Evolutionary conservation across 1,140 invertebrate genomes (phyloP), one percentile per base, ranked within the genome.

Genomic region (Calliopsis andreniformis): DNA sequence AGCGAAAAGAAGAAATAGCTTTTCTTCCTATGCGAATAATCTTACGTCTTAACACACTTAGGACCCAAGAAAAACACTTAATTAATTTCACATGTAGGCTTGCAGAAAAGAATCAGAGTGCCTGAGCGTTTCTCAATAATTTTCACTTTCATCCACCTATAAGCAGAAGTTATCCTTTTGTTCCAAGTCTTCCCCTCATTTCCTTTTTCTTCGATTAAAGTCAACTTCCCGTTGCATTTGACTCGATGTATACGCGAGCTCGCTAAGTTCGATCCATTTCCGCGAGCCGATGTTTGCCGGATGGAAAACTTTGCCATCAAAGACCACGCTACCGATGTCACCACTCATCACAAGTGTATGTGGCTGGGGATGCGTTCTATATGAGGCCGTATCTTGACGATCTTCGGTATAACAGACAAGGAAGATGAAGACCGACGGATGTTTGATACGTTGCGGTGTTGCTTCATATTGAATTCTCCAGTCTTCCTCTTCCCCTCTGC

Each of bases 361-460:
- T 47, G 55, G 43, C 71, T 69, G 51, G 55, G 82, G 80, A 80
- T 84, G 77, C 79, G 77, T 80, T 63, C 62, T 76, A 67, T 76
- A 83, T 58, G 58, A 62, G 42, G 10, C 4, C 73, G 66, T 32
- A 70, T 66, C 69, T 53, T 63, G 69, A 76, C 69, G 73, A 80
- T 84, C 83, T 64, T 85, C 81, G 58, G 63, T 51, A 59, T 56
- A 76, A 68, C 73, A 80, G 82, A 75, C 68, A 80, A 82, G 78
- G 78, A 83, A 82, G 78, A 87, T 82, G 87, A 89, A 85, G 81
- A 87, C 84, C 85, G 83, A 88, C 86, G 87, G 87, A 87, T 89
- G 88, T 89, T 90, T 90, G 88, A 88, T 88, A 89, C 86, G 85
- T 88, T 89, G 89, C 82, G 88, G 89, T 85, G 73, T 85, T 81